These are phyloP conservation scores for Eciton burchellii DNA, from an alignment of 1,140 invertebrate species.

Conservation along the genomic window DNA sequence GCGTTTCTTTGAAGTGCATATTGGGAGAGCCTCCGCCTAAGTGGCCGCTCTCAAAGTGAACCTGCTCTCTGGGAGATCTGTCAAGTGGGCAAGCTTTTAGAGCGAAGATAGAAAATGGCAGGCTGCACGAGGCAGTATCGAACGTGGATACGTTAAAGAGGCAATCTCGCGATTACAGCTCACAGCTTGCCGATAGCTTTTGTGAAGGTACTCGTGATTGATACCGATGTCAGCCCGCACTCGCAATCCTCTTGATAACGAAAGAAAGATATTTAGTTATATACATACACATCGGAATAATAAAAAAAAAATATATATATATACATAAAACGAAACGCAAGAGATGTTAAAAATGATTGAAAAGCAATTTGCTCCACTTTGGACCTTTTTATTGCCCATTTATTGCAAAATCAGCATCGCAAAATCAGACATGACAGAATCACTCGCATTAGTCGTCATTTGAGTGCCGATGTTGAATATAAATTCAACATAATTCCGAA, in stretches of 20 bases:
- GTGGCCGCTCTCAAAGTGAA: slow-evolving; percentile 58
- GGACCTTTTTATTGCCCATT: neutral
- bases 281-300: neutral
- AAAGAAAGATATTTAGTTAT: neutral
- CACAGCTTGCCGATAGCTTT: slow-evolving; percentile 32
- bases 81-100: slow-evolving; percentile 58
- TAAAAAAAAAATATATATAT: neutral
- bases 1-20: slow-evolving; percentile 60
- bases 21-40: slow-evolving; percentile 52
- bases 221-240: neutral
- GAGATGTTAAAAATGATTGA: too few species aligned
- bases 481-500: slow-evolving; percentile 24
- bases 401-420: neutral
- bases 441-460: neutral
- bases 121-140: slow-evolving; percentile 25
- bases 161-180: slow-evolving; percentile 26
- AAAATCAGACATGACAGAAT: neutral
- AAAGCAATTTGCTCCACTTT: too few species aligned
- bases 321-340: too few species aligned
- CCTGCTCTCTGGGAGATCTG: slow-evolving; percentile 47
- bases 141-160: slow-evolving; percentile 47
- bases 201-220: neutral
- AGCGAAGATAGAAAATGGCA: slow-evolving; percentile 49
- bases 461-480: slow-evolving; percentile 1
- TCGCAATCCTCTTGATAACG: neutral